Conservation (phyloP, 1,140 invertebrate species). For the Chrysoperla carnea region DNA sequence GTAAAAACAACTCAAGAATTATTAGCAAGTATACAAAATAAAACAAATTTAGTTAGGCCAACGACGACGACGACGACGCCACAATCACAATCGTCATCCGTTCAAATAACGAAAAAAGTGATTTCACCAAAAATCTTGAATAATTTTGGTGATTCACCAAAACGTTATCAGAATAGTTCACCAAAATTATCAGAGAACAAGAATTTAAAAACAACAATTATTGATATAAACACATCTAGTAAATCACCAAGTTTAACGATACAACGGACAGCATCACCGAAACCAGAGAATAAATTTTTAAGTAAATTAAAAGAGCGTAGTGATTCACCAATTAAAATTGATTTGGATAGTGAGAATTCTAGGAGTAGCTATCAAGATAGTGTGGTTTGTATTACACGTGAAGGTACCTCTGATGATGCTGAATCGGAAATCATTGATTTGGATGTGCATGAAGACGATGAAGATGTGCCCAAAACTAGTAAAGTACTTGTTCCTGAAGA, state of each 20-base stretch:
- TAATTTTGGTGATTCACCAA: no score
- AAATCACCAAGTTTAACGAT: no score
- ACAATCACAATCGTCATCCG: slow-evolving; percentile 4
- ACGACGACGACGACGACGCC: slow-evolving; percentile 4
- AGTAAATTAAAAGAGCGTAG: slow-evolving; percentile 20
- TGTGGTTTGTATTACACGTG: slow-evolving; percentile 1
- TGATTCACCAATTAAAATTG: slow-evolving; percentile 14
- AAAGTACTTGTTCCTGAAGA: no score
- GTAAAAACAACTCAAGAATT: slow-evolving; percentile 74
- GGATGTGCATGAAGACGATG: no score
- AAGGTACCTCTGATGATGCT: neutral
- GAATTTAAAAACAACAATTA: no score
- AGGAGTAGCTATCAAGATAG: slow-evolving; percentile 12
- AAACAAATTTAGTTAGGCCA: slow-evolving; percentile 22
- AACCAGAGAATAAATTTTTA: slow-evolving; percentile 21
- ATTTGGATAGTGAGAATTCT: slow-evolving; percentile 11
- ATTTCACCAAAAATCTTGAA: no score
- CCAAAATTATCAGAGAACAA: no score
- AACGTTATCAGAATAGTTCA: no score
- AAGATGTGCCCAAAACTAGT: no score
- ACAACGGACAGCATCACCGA: slow-evolving; percentile 14
- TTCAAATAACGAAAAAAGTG: slow-evolving; percentile 8
- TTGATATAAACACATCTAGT: no score
- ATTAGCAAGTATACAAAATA: slow-evolving; percentile 55
- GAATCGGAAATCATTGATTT: slow-evolving; percentile 2